Conservation (phyloP, 2,888 invertebrate species). For the Zygaena filipendulae region DNA sequence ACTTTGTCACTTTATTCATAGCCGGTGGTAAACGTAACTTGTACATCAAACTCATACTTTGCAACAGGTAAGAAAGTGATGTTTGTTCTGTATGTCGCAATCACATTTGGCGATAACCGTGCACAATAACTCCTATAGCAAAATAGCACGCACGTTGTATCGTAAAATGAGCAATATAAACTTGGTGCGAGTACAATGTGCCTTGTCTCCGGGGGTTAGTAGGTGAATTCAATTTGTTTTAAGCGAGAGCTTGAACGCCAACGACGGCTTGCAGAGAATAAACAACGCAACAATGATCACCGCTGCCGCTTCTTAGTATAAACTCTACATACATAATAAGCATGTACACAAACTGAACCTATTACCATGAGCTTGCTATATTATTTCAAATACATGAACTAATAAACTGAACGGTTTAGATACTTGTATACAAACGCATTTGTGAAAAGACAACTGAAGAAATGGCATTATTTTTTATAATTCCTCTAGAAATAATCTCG, state of each 20-base stretch:
- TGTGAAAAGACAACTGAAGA: too few species aligned
- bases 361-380: too few species aligned
- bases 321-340: too few species aligned
- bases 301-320: conserved; percentile 10
- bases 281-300: conserved; percentile 45
- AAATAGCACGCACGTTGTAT: conserved; percentile 40
- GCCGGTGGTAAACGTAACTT: too few species aligned
- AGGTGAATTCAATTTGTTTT: conserved; percentile 56
- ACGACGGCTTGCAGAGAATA: conserved; percentile 31
- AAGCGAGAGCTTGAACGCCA: conserved; percentile 25
- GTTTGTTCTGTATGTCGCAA: conserved; percentile 14
- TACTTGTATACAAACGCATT: too few species aligned
- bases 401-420: too few species aligned
- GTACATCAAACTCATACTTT: conserved; percentile 16
- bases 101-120: conserved; percentile 17
- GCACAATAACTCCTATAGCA: conserved; percentile 35
- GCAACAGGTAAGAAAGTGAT: too few species aligned
- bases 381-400: too few species aligned
- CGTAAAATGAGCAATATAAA: conserved; percentile 39
- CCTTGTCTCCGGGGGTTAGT: conserved; percentile 31
- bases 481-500: too few species aligned
- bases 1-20: conserved; percentile 7
- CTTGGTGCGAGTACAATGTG: conserved; percentile 35
- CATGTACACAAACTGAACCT: too few species aligned
- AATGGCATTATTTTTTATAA: too few species aligned